Evolutionary conservation across 2,113 vertebrate genomes (phyloP).

Genomic region (Aleadryas rufinucha): DNA sequence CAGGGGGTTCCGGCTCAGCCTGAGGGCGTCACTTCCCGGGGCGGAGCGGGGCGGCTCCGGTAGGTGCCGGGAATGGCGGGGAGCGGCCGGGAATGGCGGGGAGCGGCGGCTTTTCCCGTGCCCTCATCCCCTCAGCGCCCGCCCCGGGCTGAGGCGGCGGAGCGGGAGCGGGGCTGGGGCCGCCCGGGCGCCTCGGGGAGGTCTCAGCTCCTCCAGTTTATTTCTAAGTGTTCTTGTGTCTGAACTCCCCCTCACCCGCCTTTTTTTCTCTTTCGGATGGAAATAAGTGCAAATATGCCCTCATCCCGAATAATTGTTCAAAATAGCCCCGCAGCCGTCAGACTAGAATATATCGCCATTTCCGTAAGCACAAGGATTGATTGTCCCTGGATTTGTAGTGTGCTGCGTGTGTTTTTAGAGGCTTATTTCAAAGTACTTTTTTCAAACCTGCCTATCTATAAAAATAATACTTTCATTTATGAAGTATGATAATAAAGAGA

Average conservation of each 20-base stretch:
- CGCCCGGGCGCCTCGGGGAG: too few species aligned
- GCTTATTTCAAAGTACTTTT: background rate
- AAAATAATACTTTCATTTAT: background rate
- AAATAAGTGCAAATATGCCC: background rate
- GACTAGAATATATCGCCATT: rapidly evolving
- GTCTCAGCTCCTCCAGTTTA: rapidly evolving
- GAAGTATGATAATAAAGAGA: background rate
- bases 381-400: background rate
- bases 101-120: rapidly evolving
- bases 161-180: background rate
- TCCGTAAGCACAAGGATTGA: rapidly evolving
- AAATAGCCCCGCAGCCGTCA: rapidly evolving
- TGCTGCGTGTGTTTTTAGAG: rapidly evolving
- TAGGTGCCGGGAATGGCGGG: background rate
- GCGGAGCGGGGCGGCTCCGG: background rate
- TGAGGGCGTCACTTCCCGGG: slow-evolving; percentile 14
- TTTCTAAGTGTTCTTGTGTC: rapidly evolving
- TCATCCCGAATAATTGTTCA: background rate
- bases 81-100: background rate
- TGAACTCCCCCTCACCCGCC: rapidly evolving
- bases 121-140: background rate
- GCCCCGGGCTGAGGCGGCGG: background rate
- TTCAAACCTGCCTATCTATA: background rate
- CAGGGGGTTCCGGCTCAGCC: background rate
- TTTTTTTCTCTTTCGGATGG: background rate